Conservation (phyloP, 1,140 invertebrate genomes). For the Sipha flava region DNA sequence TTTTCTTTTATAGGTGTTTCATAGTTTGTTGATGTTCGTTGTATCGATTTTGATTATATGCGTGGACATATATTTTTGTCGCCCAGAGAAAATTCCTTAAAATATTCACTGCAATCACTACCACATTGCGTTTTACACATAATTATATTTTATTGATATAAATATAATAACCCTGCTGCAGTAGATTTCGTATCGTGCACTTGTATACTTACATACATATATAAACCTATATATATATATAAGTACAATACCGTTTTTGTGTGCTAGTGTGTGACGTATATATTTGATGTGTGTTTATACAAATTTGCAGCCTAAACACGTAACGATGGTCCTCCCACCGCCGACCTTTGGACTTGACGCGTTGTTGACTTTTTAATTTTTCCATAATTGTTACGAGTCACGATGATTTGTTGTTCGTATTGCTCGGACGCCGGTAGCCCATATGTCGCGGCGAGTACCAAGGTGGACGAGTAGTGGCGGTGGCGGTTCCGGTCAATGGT, state of each 20-base stretch:
- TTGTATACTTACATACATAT: not conserved
- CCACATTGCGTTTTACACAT: too few species aligned
- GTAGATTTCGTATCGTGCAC: not conserved
- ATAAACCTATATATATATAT: not conserved
- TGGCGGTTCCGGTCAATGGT: not conserved
- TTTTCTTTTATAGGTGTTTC: too few species aligned
- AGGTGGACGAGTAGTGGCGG: not conserved
- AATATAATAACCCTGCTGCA: too few species aligned
- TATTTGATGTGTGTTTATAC: not conserved
- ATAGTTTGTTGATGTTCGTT: too few species aligned
- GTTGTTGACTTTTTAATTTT: conserved; percentile 25
- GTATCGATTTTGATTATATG: too few species aligned
- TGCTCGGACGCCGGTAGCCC: not conserved
- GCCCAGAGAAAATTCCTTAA: too few species aligned
- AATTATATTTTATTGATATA: too few species aligned
- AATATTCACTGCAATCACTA: too few species aligned
- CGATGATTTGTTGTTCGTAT: conserved; percentile 13
- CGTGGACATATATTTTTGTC: too few species aligned
- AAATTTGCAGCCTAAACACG: not conserved
- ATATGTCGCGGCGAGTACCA: not conserved
- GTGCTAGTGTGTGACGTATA: not conserved
- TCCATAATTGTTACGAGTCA: conserved; percentile 8
- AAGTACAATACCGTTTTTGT: not conserved
- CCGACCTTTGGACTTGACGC: conserved; percentile 7
- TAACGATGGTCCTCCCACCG: not conserved